Conservation (phyloP, 2,888 invertebrate species). For the Autographa gamma region DNA sequence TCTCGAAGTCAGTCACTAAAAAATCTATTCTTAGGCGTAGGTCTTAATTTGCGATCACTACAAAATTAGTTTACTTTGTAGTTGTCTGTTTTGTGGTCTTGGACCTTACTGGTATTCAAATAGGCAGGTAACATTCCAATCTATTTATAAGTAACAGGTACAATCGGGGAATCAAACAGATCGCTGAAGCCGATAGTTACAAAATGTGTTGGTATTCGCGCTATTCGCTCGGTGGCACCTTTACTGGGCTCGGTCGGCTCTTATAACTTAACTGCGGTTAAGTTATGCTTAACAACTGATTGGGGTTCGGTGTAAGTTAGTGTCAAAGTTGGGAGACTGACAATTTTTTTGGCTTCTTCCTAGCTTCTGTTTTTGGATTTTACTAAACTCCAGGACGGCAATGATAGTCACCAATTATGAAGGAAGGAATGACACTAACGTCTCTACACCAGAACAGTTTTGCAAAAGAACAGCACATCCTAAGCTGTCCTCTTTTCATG, state of each 20-base stretch:
- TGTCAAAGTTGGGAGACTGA: not conserved
- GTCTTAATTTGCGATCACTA: no score
- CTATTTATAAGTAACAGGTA: not conserved
- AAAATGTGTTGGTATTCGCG: constrained; percentile 46
- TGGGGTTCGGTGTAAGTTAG: constrained; percentile 26
- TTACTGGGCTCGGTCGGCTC: constrained; percentile 37
- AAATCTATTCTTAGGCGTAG: no score
- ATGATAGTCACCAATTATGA: no score
- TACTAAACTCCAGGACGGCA: no score
- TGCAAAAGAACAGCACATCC: no score
- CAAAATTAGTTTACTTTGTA: not conserved
- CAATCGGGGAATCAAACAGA: constrained; percentile 27
- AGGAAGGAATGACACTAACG: no score
- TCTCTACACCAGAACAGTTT: no score
- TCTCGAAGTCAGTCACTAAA: no score
- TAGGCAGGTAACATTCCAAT: not conserved
- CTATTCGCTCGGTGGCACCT: constrained; percentile 44
- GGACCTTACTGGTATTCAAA: not conserved
- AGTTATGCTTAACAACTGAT: constrained; percentile 47
- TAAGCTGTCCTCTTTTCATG: no score
- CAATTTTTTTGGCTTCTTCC: not conserved
- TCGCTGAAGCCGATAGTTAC: constrained; percentile 31
- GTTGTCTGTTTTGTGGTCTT: not conserved
- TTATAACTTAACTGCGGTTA: constrained; percentile 43
- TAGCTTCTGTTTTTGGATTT: no score